Conservation (phyloP, 1,140 invertebrate genomes). For the Rhagoletis pomonella region DNA sequence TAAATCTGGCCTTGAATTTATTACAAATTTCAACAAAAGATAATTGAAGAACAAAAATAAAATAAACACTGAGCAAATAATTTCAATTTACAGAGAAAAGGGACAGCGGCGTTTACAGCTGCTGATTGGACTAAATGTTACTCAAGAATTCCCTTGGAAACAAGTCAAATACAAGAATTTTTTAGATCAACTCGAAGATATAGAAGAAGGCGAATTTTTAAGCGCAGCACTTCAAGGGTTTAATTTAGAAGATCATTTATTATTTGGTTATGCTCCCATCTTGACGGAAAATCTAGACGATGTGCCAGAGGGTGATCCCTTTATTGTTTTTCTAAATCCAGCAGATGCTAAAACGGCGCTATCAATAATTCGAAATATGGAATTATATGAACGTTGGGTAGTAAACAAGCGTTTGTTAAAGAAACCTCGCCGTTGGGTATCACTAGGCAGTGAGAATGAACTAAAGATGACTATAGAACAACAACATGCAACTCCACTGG, state of each 20-base stretch:
- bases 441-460: constrained; percentile 80
- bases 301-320: constrained; percentile 79
- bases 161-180: constrained; percentile 79
- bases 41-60: too few relatives aligned
- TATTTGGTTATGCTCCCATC: constrained; percentile 82
- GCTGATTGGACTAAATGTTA: constrained; percentile 77
- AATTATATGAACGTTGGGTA: constrained; percentile 78
- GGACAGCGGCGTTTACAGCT: constrained; percentile 75
- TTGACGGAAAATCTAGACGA: constrained; percentile 79
- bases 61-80: neutral
- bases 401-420: constrained; percentile 78
- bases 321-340: constrained; percentile 76
- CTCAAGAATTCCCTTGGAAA: constrained; percentile 84
- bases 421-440: constrained; percentile 79
- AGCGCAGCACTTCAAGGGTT: constrained; percentile 75
- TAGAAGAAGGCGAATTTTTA: constrained; percentile 73
- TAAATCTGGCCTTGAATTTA: too few relatives aligned
- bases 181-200: constrained; percentile 77
- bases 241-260: constrained; percentile 76
- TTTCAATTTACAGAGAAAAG: constrained; percentile 39
- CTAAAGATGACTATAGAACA: constrained; percentile 76
- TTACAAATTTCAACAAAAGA: too few relatives aligned
- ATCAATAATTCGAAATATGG: constrained; percentile 77
- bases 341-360: constrained; percentile 75
- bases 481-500: constrained; percentile 77